Evolutionary conservation across 1,140 invertebrate species (phyloP).

Genomic region (Drosophila sp.): DNA sequence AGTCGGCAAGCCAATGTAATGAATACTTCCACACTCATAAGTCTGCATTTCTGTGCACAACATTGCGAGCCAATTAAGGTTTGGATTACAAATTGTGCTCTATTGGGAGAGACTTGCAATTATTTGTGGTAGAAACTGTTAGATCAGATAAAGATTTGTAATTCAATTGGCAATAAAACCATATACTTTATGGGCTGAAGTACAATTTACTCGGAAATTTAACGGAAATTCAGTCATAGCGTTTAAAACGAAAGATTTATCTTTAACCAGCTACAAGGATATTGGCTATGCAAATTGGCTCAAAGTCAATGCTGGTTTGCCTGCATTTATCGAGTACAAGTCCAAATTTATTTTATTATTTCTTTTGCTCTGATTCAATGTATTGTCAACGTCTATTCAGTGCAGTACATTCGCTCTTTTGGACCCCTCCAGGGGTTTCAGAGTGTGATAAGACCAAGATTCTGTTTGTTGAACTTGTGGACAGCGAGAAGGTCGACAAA

Average conservation of each 20-base stretch:
- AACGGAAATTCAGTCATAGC: no score
- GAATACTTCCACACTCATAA: not conserved
- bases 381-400: slow-evolving; percentile 26
- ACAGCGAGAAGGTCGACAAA: slow-evolving; percentile 24
- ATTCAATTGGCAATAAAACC: no score
- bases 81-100: slow-evolving; percentile 14
- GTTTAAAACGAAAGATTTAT: no score
- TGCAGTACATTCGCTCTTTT: slow-evolving; percentile 15
- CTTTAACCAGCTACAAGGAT: no score
- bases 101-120: not conserved
- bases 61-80: slow-evolving; percentile 15
- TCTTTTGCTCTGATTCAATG: slow-evolving; percentile 27
- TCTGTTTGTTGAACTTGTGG: slow-evolving; percentile 36
- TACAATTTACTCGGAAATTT: no score
- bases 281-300: slow-evolving; percentile 7
- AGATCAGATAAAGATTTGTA: no score
- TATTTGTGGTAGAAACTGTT: not conserved
- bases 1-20: not conserved
- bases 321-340: slow-evolving; percentile 25
- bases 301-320: not conserved
- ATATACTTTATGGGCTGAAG: no score
- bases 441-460: slow-evolving; percentile 9
- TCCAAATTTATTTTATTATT: slow-evolving; percentile 30
- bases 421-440: not conserved
- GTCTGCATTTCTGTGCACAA: slow-evolving; percentile 15